These are phyloP conservation scores for Chionomys nivalis DNA, from an alignment of 2,113 vertebrate genomes.

Conservation along the genomic window DNA sequence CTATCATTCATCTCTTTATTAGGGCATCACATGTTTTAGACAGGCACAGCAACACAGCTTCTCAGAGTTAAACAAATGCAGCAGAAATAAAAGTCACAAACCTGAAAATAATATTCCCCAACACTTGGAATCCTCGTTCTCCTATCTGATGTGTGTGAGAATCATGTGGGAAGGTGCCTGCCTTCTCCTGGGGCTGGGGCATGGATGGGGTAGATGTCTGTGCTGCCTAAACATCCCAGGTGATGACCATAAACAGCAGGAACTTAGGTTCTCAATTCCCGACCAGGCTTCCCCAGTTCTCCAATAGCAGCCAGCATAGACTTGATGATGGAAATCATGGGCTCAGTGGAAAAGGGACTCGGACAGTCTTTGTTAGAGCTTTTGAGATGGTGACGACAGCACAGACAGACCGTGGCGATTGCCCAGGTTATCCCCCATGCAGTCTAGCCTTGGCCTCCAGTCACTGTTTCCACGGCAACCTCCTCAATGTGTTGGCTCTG, in stretches of 20 bases:
- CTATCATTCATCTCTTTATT: no score
- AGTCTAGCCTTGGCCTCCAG: not conserved
- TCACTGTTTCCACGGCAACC: not conserved
- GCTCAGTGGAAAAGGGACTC: not conserved
- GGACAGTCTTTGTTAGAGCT: not conserved
- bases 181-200: no score
- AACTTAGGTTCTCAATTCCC: not conserved
- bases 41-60: no score
- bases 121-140: not conserved
- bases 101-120: no score
- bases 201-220: not conserved
- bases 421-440: not conserved
- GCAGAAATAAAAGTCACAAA: no score
- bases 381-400: not conserved
- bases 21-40: no score
- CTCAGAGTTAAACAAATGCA: no score
- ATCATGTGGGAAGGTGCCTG: not conserved
- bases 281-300: not conserved
- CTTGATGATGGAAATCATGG: not conserved
- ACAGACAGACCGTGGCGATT: not conserved
- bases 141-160: not conserved
- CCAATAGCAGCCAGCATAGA: not conserved
- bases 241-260: not conserved
- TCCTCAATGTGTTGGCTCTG: not conserved
- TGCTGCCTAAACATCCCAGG: not conserved